phyloP scores from a whole-genome alignment of 2,888 invertebrate genomes.

The Ormyrus rosae region DNA sequence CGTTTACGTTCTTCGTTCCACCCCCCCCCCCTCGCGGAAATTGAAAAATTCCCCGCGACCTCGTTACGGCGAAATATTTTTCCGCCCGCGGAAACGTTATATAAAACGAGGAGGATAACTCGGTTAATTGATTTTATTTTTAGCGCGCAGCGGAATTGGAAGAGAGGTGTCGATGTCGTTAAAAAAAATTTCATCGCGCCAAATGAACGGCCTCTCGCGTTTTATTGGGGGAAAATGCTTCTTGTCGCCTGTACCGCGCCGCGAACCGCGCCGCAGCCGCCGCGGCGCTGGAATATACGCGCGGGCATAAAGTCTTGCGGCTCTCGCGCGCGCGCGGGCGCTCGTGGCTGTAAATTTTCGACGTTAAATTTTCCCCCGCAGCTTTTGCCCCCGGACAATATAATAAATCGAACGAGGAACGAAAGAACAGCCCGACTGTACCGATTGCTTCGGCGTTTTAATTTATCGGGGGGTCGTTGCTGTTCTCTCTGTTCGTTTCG shows the following conservation, averaged over 20 bases:
- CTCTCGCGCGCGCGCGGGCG: background rate
- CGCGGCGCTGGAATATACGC: conserved; percentile 24
- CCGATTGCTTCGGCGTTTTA: conserved; percentile 2
- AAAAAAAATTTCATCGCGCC: conserved; percentile 38
- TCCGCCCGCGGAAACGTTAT: too few relatives aligned
- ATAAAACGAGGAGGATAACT: background rate
- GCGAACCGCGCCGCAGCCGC: background rate
- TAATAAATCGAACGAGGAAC: conserved; percentile 20
- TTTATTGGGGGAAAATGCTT: conserved; percentile 44
- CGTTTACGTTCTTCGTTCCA: too few relatives aligned
- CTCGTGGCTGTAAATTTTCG: conserved; percentile 35
- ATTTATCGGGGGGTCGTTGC: background rate
- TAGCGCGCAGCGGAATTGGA: background rate
- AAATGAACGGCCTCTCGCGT: conserved; percentile 40
- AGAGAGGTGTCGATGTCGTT: conserved; percentile 3
- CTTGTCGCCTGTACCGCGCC: background rate
- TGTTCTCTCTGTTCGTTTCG: too few relatives aligned
- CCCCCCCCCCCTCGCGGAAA: background rate
- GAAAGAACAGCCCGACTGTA: background rate
- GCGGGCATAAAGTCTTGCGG: conserved; percentile 32
- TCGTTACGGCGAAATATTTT: too few relatives aligned
- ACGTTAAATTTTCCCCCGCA: background rate
- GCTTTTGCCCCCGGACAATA: background rate
- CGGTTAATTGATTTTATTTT: conserved; percentile 38
- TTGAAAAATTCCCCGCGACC: background rate